Base-by-base conservation (phyloP, 2,888 invertebrate genomes). In the Rhagophthalmus giganteus region DNA sequence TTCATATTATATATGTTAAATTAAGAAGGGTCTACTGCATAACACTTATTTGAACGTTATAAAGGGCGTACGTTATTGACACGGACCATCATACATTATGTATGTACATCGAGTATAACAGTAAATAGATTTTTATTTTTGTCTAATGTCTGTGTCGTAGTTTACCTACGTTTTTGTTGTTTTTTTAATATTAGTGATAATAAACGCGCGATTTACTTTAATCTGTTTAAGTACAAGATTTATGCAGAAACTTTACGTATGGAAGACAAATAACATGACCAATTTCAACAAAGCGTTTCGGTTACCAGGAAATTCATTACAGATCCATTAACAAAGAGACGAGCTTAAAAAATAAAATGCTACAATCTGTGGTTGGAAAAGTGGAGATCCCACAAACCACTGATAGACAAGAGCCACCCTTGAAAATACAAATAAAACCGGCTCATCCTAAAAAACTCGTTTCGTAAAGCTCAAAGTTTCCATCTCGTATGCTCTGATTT, bases 401-500 rank as follows among this genome's bases (percentile, higher is more conserved):
- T 37, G 48, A 55, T 55, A 55, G 54, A 52, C 57, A 52, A 55
- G 57, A 52, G 52, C 47, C 38, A 37, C 38, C 49, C 54, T 60
- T 52, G 57, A 59, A 58, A 64, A 62, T 60, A 62, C 58, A 63
- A 65, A 65, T 65, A 67, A 61, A 64, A 59, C 61, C 61, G 60
- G 56, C 59, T 51, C 53, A 56, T 42, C 54, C 58, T 54, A 53
- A 58, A 58, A 58, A 55, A 54, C 56, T 53, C 54, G 56, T 44
- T 52, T 50, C 56, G 56, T 56, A 54, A 54, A 58, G 55, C 58
- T 50, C 55, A 55, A 46, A 58, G 54, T 54, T 58, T 51, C 35
- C 54, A 54, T 48, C 54, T 55, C 55, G 63, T 66, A 60, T 65
- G 59, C 61, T 63, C 64, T 63, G 68, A 68, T 71, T 71, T 69